phyloP scores from a whole-genome alignment of 2,888 invertebrate genomes.

The Xestia rhomboidea region DNA sequence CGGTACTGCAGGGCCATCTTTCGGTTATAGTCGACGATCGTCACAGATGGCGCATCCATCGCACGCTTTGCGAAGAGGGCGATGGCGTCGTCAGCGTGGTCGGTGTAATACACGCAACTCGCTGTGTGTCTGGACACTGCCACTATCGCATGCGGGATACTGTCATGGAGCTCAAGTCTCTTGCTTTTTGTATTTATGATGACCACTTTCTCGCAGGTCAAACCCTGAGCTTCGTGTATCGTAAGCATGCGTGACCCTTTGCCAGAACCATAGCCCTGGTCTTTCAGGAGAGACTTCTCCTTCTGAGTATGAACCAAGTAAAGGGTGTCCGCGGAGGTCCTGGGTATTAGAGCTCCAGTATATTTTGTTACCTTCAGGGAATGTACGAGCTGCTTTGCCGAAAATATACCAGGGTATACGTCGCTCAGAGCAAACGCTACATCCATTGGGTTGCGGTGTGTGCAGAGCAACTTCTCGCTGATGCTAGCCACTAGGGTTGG shows the following conservation, averaged over 20 bases:
- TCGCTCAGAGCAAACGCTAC: slow-evolving; percentile 49
- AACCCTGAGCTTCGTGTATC: slow-evolving; percentile 57
- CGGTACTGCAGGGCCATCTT: slow-evolving; percentile 19
- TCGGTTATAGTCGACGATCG: slow-evolving; percentile 36
- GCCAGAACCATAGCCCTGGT: slow-evolving; percentile 45
- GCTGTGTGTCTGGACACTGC: slow-evolving; percentile 52
- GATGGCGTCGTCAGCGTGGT: slow-evolving; percentile 32
- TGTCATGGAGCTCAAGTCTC: slow-evolving; percentile 32
- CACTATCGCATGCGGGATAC: slow-evolving; percentile 50
- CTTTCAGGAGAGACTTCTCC: slow-evolving; percentile 35
- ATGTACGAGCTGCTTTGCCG: slow-evolving; percentile 14
- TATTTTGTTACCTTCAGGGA: slow-evolving; percentile 33
- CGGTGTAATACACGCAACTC: slow-evolving; percentile 44
- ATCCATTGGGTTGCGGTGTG: slow-evolving; percentile 53
- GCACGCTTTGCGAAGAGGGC: slow-evolving; percentile 25
- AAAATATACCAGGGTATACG: slow-evolving; percentile 47
- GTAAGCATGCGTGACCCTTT: slow-evolving; percentile 41
- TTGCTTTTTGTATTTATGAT: slow-evolving; percentile 36
- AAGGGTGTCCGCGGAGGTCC: slow-evolving; percentile 22
- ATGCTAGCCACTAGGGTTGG: slow-evolving; percentile 32
- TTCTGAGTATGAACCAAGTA: slow-evolving; percentile 53
- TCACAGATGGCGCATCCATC: neutral
- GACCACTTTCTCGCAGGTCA: slow-evolving; percentile 34
- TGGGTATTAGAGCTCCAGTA: slow-evolving; percentile 17
- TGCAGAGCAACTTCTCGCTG: slow-evolving; percentile 44